phyloP scores from a whole-genome alignment of 2,797 vertebrate species.

The Anabas testudineus region DNA sequence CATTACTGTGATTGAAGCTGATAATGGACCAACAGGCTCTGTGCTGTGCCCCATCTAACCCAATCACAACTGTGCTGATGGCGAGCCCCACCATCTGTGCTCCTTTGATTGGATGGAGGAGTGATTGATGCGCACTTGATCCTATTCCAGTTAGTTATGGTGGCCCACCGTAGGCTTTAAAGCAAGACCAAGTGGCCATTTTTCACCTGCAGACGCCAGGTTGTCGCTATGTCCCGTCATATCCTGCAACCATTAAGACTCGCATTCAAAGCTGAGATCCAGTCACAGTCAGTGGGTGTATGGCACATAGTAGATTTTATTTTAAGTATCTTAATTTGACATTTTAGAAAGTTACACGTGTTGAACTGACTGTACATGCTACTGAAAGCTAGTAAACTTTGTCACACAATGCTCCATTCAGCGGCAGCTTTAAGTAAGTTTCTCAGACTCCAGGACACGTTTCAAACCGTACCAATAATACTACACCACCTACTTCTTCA shows the following conservation, averaged over 20 bases:
- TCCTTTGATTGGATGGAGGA: conserved; percentile 74
- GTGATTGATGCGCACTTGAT: conserved; percentile 77
- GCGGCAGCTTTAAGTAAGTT: background rate
- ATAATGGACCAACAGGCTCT: conserved; percentile 76
- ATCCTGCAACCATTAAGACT: conserved; percentile 46
- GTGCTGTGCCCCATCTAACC: conserved; percentile 71
- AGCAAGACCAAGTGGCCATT: conserved; percentile 57
- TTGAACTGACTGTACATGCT: too few species aligned
- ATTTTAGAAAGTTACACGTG: background rate
- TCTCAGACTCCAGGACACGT: background rate
- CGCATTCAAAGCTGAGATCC: conserved; percentile 49
- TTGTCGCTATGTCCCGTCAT: conserved; percentile 37
- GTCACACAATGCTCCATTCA: too few species aligned
- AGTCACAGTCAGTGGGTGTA: conserved; percentile 7
- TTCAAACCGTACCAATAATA: background rate
- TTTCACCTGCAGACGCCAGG: conserved; percentile 55
- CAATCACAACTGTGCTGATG: conserved; percentile 73
- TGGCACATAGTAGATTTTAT: background rate
- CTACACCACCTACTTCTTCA: background rate
- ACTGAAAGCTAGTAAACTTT: too few species aligned
- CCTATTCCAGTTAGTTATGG: conserved; percentile 75
- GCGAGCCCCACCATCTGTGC: conserved; percentile 66
- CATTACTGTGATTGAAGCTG: conserved; percentile 79
- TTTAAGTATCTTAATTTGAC: background rate
- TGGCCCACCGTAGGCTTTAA: conserved; percentile 66